Conservation (phyloP, 2,888 invertebrate species). For the Blera fallax region DNA sequence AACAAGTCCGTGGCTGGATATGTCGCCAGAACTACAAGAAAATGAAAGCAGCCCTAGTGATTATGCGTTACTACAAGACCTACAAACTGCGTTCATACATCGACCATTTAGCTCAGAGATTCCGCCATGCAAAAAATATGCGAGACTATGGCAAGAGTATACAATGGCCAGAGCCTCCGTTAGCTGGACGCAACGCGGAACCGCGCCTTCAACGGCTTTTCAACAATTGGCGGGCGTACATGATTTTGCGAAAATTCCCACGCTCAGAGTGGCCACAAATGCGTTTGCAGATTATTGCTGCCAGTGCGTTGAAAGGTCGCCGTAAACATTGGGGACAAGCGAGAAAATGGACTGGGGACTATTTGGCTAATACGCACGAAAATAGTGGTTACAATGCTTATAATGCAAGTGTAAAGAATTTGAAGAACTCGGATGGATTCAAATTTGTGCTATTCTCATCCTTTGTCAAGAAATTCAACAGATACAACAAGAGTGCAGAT, state of each 20-base stretch:
- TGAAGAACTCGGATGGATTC: constrained; percentile 87
- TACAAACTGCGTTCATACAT: constrained; percentile 90
- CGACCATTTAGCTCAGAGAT: constrained; percentile 85
- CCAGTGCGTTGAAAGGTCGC: constrained; percentile 86
- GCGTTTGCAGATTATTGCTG: constrained; percentile 89
- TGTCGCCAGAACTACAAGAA: constrained; percentile 91
- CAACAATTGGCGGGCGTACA: constrained; percentile 93
- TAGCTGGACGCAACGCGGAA: constrained; percentile 86
- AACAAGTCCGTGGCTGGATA: constrained; percentile 93
- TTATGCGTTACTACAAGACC: constrained; percentile 89
- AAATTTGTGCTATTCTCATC: constrained; percentile 82
- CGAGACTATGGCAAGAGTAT: constrained; percentile 90
- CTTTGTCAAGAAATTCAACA: constrained; percentile 81
- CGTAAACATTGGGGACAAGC: constrained; percentile 88
- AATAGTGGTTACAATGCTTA: constrained; percentile 87
- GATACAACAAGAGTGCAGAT: constrained; percentile 90
- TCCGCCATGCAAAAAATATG: constrained; percentile 85
- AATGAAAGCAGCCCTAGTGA: constrained; percentile 92
- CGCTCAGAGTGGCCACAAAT: constrained; percentile 94
- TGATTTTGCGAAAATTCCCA: constrained; percentile 91
- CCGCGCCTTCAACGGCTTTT: constrained; percentile 85
- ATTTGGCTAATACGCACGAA: constrained; percentile 86
- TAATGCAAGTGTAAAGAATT: constrained; percentile 86
- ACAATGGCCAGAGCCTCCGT: constrained; percentile 91
- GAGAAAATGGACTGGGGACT: constrained; percentile 93